Conservation (phyloP, 2,113 vertebrate species). For the Spea bombifrons region DNA sequence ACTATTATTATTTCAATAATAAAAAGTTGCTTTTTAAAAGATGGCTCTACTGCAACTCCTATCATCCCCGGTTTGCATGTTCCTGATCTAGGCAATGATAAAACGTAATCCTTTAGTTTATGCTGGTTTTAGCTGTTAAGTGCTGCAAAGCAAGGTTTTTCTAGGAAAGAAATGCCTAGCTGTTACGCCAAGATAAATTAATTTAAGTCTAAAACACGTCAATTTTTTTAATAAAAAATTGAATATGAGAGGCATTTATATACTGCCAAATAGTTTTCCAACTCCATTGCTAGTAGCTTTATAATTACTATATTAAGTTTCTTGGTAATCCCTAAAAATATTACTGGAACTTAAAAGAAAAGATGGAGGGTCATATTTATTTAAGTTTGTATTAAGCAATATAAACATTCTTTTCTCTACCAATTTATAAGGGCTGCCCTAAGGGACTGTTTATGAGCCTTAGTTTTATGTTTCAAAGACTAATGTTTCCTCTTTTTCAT, state of each 20-base stretch:
- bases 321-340: conserved; percentile 33
- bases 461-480: too few relatives aligned
- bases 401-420: conserved; percentile 11
- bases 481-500: too few relatives aligned
- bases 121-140: conserved; percentile 6
- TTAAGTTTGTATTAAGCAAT: conserved; percentile 10
- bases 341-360: conserved; percentile 20
- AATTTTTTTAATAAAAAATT: conserved; percentile 40
- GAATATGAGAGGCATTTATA: conserved; percentile 28
- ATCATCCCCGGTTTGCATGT: neutral
- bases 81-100: conserved; percentile 15
- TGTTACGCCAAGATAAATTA: conserved; percentile 33
- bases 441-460: too few relatives aligned
- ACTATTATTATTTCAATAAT: too few relatives aligned
- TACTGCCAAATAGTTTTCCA: conserved; percentile 37
- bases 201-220: conserved; percentile 41
- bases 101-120: conserved; percentile 22
- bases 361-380: neutral
- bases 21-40: too few relatives aligned
- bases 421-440: neutral
- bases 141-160: conserved; percentile 7
- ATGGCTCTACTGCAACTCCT: neutral
- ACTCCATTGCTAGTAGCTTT: conserved; percentile 37
- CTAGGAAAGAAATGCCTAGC: conserved; percentile 18
- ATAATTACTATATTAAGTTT: conserved; percentile 44